Percentiles rank a stretch among this genome's conserved stretches.
Evolutionary conservation across 1,140 invertebrate genomes (phyloP).

Genomic region (Lasioglossum baleicum): DNA sequence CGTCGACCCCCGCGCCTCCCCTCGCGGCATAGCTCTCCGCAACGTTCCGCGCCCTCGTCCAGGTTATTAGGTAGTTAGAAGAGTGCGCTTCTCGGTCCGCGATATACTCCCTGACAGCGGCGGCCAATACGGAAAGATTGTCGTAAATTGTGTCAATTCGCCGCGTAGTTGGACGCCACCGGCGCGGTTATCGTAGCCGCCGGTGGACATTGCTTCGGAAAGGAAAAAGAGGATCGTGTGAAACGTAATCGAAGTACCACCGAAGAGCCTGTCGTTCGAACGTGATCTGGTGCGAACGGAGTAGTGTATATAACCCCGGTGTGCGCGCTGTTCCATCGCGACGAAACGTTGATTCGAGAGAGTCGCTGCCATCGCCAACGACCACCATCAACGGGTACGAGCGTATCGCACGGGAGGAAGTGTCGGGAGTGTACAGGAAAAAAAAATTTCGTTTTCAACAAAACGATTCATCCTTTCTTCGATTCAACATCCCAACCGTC

Average conservation of each 20-base stretch:
- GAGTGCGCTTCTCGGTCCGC: conserved; percentile 44
- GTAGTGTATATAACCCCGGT: conserved; percentile 22
- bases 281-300: conserved; percentile 15
- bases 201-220: conserved; percentile 2
- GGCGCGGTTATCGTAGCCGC: conserved; percentile 7
- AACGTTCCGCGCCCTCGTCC: conserved; percentile 45
- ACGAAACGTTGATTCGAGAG: conserved; percentile 24
- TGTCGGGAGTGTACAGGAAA: conserved; percentile 21
- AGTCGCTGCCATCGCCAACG: conserved; percentile 8
- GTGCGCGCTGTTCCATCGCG: conserved; percentile 20
- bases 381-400: conserved; percentile 32
- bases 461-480: not conserved
- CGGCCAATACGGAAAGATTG: conserved; percentile 31
- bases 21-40: conserved; percentile 41
- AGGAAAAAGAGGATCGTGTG: conserved; percentile 24
- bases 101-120: conserved; percentile 42
- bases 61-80: conserved; percentile 60
- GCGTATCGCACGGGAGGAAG: conserved; percentile 8
- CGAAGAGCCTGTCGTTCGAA: conserved; percentile 16
- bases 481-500: not conserved
- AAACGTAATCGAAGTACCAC: conserved; percentile 4
- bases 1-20: conserved; percentile 56
- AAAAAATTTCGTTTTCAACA: not conserved
- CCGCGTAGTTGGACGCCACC: conserved; percentile 19
- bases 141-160: conserved; percentile 40